These are phyloP conservation scores for Zalophus californianus DNA, from an alignment of 2,797 vertebrate species.

Conservation along the genomic window DNA sequence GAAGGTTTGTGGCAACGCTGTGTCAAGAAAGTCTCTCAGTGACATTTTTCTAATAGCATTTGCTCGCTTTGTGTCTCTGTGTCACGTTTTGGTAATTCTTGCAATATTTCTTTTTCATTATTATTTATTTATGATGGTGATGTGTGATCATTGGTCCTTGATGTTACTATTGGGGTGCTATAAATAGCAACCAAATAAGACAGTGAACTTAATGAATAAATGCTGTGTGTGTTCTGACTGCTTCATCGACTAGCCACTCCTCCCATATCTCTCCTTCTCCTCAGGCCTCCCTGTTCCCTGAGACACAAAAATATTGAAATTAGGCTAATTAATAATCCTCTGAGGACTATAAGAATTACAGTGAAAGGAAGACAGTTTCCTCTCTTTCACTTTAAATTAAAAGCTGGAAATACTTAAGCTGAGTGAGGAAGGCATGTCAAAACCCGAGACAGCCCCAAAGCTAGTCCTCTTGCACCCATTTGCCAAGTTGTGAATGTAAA, in stretches of 20 bases:
- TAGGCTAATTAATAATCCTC: background rate
- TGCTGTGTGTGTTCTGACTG: background rate
- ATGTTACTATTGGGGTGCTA: background rate
- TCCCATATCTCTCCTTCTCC: background rate
- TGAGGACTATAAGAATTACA: background rate
- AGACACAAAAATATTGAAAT: background rate
- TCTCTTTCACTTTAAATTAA: background rate
- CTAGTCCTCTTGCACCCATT: background rate
- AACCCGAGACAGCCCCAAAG: background rate
- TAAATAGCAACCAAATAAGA: background rate
- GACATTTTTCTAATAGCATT: background rate
- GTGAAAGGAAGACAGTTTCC: background rate
- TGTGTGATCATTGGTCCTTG: background rate
- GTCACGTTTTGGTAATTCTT: background rate
- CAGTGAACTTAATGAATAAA: background rate
- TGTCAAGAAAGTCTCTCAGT: background rate
- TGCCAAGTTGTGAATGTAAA: background rate
- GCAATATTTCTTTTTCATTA: background rate
- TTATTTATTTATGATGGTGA: background rate
- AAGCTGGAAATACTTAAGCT: background rate
- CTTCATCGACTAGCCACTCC: background rate
- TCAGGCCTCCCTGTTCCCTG: background rate
- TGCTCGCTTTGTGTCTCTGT: background rate
- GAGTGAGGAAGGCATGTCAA: background rate
- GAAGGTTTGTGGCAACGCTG: background rate